Percentiles rank a stretch among this genome's conserved stretches.
phyloP scores from a whole-genome alignment of 1,140 invertebrate genomes.

The Venturia canescens region DNA sequence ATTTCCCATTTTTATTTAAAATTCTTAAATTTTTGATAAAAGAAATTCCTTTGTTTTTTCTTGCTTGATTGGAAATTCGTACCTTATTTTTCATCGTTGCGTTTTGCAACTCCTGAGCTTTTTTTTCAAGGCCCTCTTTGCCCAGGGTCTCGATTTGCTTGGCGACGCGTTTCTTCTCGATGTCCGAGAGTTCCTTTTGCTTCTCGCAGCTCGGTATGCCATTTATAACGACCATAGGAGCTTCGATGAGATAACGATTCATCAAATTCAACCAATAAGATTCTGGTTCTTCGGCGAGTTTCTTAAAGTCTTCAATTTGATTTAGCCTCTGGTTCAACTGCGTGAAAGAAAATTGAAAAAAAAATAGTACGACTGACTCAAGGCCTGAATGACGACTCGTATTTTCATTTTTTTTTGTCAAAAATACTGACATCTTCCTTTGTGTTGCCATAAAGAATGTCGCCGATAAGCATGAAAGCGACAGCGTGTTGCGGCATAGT shows the following conservation, averaged over 20 bases:
- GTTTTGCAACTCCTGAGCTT: conserved; percentile 80
- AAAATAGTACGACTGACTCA: no score
- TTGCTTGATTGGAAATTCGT: conserved; percentile 41
- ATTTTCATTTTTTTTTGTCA: conserved; percentile 8
- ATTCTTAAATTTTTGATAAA: no score
- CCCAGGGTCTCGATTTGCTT: conserved; percentile 82
- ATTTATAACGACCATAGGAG: conserved; percentile 76
- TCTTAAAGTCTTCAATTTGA: conserved; percentile 81
- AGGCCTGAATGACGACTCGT: no score
- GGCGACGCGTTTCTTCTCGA: conserved; percentile 83
- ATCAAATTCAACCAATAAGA: conserved; percentile 86
- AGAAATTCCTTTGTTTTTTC: conserved; percentile 18
- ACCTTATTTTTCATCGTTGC: conserved; percentile 89
- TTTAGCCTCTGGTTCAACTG: conserved; percentile 86
- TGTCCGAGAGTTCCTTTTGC: conserved; percentile 79
- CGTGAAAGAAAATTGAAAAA: conserved; percentile 50
- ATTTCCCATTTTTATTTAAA: no score
- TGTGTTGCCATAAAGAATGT: conserved; percentile 88
- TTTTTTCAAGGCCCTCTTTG: conserved; percentile 82
- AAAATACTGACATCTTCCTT: conserved; percentile 82
- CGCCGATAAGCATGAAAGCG: conserved; percentile 87
- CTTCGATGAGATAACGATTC: conserved; percentile 83
- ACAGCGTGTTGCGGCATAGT: conserved; percentile 86
- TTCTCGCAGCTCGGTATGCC: conserved; percentile 80
- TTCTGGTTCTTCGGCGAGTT: conserved; percentile 80